Percentiles rank a stretch among this genome's conserved stretches.
These are phyloP conservation scores for Chaetophractus vellerosus DNA, from an alignment of 2,797 vertebrate genomes.

Conservation along the genomic window DNA sequence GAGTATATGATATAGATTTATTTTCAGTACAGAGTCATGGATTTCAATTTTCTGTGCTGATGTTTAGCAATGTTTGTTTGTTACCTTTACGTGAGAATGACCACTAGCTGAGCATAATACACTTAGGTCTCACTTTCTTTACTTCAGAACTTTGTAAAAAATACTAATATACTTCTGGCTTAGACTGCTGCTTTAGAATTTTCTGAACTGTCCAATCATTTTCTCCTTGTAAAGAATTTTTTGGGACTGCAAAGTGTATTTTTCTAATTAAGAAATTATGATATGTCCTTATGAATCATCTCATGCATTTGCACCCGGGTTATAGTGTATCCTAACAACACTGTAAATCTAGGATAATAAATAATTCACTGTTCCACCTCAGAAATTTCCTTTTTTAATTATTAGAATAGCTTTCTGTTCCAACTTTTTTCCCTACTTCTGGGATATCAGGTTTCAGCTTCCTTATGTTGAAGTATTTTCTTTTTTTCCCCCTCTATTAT, in stretches of 20 bases:
- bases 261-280: not conserved
- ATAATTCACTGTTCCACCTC: not conserved
- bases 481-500: not conserved
- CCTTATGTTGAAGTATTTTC: not conserved
- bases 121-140: not conserved
- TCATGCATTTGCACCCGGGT: not conserved
- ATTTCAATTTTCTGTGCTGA: not conserved
- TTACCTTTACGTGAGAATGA: not conserved
- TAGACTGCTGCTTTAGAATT: too few species aligned
- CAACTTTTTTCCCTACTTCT: not conserved
- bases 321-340: not conserved
- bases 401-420: not conserved
- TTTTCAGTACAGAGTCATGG: not conserved
- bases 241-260: not conserved
- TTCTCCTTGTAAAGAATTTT: not conserved
- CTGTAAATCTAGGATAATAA: not conserved
- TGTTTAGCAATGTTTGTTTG: not conserved
- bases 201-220: too few species aligned
- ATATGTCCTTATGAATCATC: not conserved
- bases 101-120: not conserved
- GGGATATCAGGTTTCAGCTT: not conserved
- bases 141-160: not conserved
- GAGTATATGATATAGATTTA: not conserved
- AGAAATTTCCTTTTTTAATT: not conserved
- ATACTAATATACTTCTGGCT: not conserved